Percentiles rank a stretch among this genome's conserved stretches.
Conservation (phyloP, 2,797 vertebrate genomes). For the Iguana delicatissima region DNA sequence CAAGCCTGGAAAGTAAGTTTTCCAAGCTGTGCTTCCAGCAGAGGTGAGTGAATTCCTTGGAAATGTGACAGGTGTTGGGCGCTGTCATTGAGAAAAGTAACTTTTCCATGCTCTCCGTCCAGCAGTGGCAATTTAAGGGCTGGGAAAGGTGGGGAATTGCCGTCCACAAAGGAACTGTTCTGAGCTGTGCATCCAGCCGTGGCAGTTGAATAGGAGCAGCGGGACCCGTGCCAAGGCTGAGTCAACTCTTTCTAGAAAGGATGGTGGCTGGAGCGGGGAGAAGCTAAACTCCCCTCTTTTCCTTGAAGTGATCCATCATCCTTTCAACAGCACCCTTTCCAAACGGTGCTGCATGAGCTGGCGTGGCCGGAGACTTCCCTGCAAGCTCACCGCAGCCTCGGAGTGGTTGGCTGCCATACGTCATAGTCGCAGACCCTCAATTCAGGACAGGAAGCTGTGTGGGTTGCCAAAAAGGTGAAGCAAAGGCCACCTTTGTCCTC, state of each 20-base stretch:
- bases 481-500: neutral
- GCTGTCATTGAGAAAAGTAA: no score
- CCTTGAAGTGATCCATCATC: conserved; percentile 55
- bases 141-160: no score
- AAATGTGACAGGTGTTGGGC: no score
- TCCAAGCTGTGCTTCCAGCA: no score
- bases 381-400: neutral
- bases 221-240: conserved; percentile 51
- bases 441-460: neutral
- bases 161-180: no score
- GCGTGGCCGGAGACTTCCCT: conserved; percentile 25
- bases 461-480: neutral
- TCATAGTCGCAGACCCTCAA: conserved; percentile 9
- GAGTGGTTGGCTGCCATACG: accelerated
- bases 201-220: no score
- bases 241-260: conserved; percentile 52
- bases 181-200: no score
- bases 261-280: neutral
- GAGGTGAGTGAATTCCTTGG: no score
- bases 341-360: conserved; percentile 11
- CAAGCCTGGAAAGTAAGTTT: no score
- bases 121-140: no score
- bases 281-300: neutral
- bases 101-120: no score
- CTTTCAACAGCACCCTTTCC: conserved; percentile 60